Evolutionary conservation across 1,140 invertebrate genomes (phyloP).

Genomic region (Goniozus legneri): DNA sequence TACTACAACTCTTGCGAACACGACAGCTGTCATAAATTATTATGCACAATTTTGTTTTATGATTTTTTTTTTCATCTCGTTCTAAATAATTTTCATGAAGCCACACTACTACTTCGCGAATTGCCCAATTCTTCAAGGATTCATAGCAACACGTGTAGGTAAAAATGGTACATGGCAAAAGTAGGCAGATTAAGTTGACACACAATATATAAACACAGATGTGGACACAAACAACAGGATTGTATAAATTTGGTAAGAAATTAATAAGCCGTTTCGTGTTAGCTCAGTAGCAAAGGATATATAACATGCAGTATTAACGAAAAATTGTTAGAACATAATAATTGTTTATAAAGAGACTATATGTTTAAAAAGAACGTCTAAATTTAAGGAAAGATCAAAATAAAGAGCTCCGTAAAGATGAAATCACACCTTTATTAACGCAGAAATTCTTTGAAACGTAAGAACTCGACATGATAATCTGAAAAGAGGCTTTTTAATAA

Average conservation of each 20-base stretch:
- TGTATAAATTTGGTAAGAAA: conserved; percentile 26
- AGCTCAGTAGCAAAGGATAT: conserved; percentile 19
- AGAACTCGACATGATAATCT: no score
- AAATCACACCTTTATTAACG: no score
- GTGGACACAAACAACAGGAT: conserved; percentile 18
- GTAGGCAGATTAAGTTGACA: conserved; percentile 44
- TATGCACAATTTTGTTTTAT: not conserved
- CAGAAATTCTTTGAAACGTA: no score
- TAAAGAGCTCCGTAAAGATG: conserved; percentile 35
- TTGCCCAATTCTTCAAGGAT: no score
- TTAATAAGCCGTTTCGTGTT: conserved; percentile 29
- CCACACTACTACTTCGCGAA: no score
- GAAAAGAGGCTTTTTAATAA: no score
- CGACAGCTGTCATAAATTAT: no score
- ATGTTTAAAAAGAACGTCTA: no score
- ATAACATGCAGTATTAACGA: conserved; percentile 26
- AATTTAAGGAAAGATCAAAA: conserved; percentile 29
- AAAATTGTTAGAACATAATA: no score
- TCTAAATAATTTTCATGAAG: no score
- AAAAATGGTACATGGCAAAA: conserved; percentile 43
- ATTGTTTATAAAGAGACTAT: no score
- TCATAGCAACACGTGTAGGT: conserved; percentile 14
- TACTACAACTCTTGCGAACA: not conserved
- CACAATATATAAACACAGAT: conserved; percentile 20
- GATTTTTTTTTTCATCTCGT: not conserved